Conservation (phyloP, 2,113 vertebrate species). For the Addax nasomaculatus region DNA sequence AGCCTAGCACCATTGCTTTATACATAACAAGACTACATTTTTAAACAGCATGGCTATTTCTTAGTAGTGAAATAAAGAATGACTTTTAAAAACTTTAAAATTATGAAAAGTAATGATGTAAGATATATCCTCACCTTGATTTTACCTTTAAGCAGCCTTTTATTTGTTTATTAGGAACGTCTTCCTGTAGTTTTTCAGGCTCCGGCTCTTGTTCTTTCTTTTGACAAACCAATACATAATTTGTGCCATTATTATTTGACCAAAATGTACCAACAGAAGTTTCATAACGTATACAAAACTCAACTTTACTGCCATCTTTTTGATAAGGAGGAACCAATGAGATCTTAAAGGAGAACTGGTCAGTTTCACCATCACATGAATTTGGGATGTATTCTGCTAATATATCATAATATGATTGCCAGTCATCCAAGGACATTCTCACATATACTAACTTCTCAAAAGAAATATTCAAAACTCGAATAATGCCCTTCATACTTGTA, state of each 20-base stretch:
- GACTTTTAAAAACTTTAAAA: not conserved
- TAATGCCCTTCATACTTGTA: conserved; percentile 85
- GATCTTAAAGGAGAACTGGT: conserved; percentile 92
- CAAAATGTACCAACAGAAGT: conserved; percentile 90
- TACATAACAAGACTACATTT: not conserved
- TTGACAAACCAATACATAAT: conserved; percentile 91
- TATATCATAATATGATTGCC: conserved; percentile 91
- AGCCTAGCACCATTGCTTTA: not conserved
- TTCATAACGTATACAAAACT: conserved; percentile 95
- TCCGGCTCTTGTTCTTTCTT: conserved; percentile 79
- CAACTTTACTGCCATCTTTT: conserved; percentile 85
- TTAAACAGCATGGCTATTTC: not conserved
- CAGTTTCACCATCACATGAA: conserved; percentile 90
- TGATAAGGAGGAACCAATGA: conserved; percentile 87
- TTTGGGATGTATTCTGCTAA: conserved; percentile 91
- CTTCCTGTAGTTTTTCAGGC: conserved; percentile 77
- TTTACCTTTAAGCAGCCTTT: conserved; percentile 92
- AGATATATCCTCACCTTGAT: conserved; percentile 84
- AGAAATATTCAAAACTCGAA: conserved; percentile 93
- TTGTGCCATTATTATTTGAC: conserved; percentile 91
- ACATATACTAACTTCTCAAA: conserved; percentile 90
- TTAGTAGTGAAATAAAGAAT: not conserved
- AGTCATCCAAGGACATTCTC: conserved; percentile 88
- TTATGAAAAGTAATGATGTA: conserved; percentile 46
- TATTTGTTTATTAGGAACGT: conserved; percentile 81